phyloP scores from a whole-genome alignment of 2,888 invertebrate genomes.

The Quadroppia sp. region DNA sequence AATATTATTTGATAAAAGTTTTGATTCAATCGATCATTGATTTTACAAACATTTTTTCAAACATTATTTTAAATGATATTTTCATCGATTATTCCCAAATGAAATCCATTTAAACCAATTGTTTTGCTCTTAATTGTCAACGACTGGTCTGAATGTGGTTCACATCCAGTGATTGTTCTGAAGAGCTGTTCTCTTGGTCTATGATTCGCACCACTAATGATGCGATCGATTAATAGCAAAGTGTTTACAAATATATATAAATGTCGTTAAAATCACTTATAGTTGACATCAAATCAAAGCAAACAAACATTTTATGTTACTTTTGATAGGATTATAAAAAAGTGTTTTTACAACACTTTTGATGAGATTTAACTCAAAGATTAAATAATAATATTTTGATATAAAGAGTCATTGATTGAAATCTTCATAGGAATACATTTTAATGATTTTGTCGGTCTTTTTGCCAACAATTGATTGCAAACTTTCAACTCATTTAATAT shows the following conservation, averaged over 20 bases:
- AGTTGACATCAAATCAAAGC: neutral
- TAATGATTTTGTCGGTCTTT: neutral
- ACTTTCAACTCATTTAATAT: slow-evolving; percentile 2
- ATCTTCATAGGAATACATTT: slow-evolving; percentile 2
- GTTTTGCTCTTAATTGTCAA: neutral
- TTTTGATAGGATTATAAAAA: no score
- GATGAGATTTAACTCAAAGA: neutral
- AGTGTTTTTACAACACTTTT: neutral
- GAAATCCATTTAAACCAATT: neutral
- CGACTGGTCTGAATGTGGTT: neutral
- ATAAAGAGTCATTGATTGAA: neutral
- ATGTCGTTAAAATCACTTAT: neutral
- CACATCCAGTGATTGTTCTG: neutral
- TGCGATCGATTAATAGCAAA: neutral
- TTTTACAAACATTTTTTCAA: neutral
- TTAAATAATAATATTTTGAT: slow-evolving; percentile 11
- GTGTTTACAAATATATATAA: no score
- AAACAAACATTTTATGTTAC: neutral
- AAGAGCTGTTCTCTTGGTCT: slow-evolving; percentile 36
- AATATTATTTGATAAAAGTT: no score
- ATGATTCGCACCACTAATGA: slow-evolving; percentile 18
- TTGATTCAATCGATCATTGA: neutral
- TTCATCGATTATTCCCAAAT: neutral
- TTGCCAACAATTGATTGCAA: neutral
- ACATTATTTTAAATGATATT: neutral